phyloP scores from a whole-genome alignment of 2,113 vertebrate genomes.

The Sisor rabdophorus region DNA sequence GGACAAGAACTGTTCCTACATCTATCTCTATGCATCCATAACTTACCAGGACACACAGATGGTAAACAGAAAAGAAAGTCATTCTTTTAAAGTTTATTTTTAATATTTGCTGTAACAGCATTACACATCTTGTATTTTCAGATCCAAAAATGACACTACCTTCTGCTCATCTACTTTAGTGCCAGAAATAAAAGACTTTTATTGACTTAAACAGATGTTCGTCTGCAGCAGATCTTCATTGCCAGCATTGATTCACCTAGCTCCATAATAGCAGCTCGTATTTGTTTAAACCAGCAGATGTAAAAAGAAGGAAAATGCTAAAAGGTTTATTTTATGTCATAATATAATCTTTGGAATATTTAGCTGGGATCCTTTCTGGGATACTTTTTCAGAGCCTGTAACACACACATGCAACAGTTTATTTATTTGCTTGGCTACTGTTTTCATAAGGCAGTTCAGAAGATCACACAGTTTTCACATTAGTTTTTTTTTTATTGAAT shows the following conservation, averaged over 20 bases:
- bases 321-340: background rate
- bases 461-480: too few species aligned
- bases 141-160: background rate
- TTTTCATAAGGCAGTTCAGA: too few species aligned
- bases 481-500: too few species aligned
- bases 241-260: background rate
- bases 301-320: background rate
- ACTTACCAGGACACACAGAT: conserved; percentile 6
- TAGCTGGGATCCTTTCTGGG: too few species aligned
- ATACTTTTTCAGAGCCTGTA: too few species aligned
- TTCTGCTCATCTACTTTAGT: background rate
- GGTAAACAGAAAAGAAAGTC: background rate
- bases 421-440: too few species aligned
- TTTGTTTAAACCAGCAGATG: background rate
- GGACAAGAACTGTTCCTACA: background rate
- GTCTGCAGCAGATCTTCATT: background rate
- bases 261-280: background rate
- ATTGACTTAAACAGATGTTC: conserved; percentile 30
- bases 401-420: too few species aligned
- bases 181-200: background rate
- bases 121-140: background rate
- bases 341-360: background rate
- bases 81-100: background rate
- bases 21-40: background rate
- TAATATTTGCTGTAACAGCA: background rate